These are phyloP conservation scores for Brachionus calyciflorus DNA, from an alignment of 1,140 invertebrate genomes.

Conservation along the genomic window DNA sequence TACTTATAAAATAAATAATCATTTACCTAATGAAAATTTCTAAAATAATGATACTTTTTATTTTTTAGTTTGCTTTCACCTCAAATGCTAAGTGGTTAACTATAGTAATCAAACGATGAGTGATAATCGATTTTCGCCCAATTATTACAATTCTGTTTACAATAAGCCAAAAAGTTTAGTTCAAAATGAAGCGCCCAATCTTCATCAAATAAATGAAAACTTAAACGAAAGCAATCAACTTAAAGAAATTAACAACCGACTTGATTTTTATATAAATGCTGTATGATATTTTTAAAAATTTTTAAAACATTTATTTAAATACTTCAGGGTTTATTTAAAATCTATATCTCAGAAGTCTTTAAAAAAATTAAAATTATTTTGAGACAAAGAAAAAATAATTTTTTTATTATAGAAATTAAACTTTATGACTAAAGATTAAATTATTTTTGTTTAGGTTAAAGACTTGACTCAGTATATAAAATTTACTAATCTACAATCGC, in stretches of 20 bases:
- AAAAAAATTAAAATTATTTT: no score
- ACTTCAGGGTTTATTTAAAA: not conserved
- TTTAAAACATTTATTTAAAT: not conserved
- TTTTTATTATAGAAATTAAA: no score
- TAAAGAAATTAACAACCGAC: conserved; percentile 9
- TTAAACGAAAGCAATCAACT: conserved; percentile 34
- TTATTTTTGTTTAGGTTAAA: conserved; percentile 28
- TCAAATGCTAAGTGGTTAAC: no score
- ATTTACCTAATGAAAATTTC: no score
- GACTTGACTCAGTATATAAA: conserved; percentile 36
- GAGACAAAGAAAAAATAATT: no score
- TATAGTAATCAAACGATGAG: conserved; percentile 18
- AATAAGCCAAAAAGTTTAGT: not conserved
- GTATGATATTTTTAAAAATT: conserved; percentile 2
- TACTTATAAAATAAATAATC: no score
- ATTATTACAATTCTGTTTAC: conserved; percentile 24
- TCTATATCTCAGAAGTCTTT: no score
- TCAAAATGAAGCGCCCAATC: not conserved
- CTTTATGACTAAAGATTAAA: no score
- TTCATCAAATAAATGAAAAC: not conserved
- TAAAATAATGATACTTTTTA: no score
- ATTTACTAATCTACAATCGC: conserved; percentile 4
- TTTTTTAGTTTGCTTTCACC: no score
- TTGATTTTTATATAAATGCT: conserved; percentile 31
- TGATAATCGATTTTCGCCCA: not conserved